Base-by-base conservation (phyloP, 1,140 invertebrate genomes). In the Cheumatopsyche charites region DNA sequence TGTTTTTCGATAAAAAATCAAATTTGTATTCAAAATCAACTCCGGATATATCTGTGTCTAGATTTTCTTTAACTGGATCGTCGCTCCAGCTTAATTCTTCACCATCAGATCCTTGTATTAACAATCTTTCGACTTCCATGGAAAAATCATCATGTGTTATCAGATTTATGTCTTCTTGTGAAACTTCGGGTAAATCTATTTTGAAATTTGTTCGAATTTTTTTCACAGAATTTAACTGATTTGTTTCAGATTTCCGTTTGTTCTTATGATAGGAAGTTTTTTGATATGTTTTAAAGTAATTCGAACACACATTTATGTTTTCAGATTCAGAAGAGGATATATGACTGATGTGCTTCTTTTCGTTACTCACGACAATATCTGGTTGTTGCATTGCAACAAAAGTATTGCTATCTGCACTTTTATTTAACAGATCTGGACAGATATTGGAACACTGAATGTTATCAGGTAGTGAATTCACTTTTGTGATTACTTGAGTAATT, bases 1-100 rank as follows among this genome's bases (percentile, higher is more conserved):
- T 3, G 41, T 23, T 41, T 19, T 75, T 70, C 49, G 21, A 71
- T 75, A 75, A 75, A 75, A 75, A 75, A 75, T 75, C 73, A 42
- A 42, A 63, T 42, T 63, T 41, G 21, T 23, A n/a, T 12, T 58
- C 52, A 1, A 26, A n/a, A 7, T 58, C 45, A 49, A 49, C 3
- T 49, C 45, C 21, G 1, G 23, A 47, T 12, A 66, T 9, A 13
- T 66, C 43, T 1, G 25, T 23, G 13, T 45, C 63, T 21, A 47
- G 47, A 23, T 66, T 63, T 52, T 55, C 47, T 65, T 70, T 66
- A 12, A 65, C 15, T n/a, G n/a, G 36, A 25, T 62, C 15, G 43
- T 29, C 23, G 15, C 15, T 19, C 21, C 12, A 45, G 47, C 63
- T 52, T 68, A 45, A 21, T 65, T 70, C 15, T 43, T 70, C 47